These are phyloP conservation scores for Drosophila kikkawai DNA, from an alignment of 1,140 invertebrate genomes.

Conservation along the genomic window DNA sequence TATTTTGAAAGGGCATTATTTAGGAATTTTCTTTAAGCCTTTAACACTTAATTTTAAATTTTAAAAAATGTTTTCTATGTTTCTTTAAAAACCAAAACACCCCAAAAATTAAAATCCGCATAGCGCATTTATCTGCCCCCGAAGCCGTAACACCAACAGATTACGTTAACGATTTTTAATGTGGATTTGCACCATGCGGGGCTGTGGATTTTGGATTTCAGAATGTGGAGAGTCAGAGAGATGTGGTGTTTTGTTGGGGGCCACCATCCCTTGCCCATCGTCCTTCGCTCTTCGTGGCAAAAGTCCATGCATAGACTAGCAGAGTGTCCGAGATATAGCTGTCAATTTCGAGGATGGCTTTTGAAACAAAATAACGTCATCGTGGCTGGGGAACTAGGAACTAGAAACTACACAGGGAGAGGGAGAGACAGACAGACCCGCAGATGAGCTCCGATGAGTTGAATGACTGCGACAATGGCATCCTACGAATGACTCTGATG, in stretches of 20 bases:
- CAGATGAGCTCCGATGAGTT: slow-evolving; percentile 32
- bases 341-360: slow-evolving; percentile 74
- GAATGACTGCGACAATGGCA: slow-evolving; percentile 43
- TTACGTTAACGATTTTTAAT: slow-evolving; percentile 67
- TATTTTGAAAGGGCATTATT: background rate
- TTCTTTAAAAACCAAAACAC: background rate
- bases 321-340: slow-evolving; percentile 45
- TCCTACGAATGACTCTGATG: slow-evolving; percentile 39
- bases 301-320: slow-evolving; percentile 46
- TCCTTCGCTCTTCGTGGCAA: background rate
- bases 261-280: background rate
- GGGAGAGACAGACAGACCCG: background rate
- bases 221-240: background rate
- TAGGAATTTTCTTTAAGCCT: background rate
- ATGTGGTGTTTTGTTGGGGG: slow-evolving; percentile 3
- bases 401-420: slow-evolving; percentile 2
- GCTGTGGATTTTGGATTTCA: slow-evolving; percentile 4
- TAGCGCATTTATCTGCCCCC: slow-evolving; percentile 11
- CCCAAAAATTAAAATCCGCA: background rate
- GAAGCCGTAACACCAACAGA: slow-evolving; percentile 52
- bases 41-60: too few species aligned
- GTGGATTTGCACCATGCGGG: slow-evolving; percentile 26
- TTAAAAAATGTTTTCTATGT: too few species aligned
- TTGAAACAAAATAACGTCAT: slow-evolving; percentile 73
- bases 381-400: slow-evolving; percentile 10